Evolutionary conservation across 2,888 invertebrate species (phyloP).

Genomic region (Phania funesta): DNA sequence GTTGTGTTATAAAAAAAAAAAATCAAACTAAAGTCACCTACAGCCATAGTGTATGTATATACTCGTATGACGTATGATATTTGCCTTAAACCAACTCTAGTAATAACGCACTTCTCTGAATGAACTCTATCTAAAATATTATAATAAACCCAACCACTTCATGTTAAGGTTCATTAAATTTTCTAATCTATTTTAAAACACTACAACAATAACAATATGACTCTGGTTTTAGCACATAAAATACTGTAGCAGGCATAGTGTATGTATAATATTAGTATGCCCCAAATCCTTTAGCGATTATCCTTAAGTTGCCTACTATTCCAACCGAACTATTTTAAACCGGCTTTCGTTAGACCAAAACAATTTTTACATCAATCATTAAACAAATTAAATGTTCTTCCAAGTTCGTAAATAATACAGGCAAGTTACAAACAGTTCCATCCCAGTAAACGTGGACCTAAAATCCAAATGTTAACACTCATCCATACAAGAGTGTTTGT

Average conservation of each 20-base stretch:
- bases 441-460: no score
- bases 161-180: conserved; percentile 52
- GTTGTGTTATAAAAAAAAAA: conserved; percentile 23
- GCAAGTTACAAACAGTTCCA: no score
- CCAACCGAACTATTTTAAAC: not conserved
- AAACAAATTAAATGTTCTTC: not conserved
- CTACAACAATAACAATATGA: conserved; percentile 1
- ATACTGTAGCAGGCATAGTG: not conserved
- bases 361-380: not conserved
- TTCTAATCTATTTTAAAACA: conserved; percentile 43
- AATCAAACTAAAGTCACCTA: not conserved
- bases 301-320: not conserved
- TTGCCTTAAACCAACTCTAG: not conserved
- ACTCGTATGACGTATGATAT: not conserved
- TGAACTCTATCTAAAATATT: not conserved
- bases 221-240: not conserved
- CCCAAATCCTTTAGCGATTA: not conserved
- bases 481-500: not conserved
- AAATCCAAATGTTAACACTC: not conserved
- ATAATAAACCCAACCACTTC: conserved; percentile 39
- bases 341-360: not conserved
- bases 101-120: not conserved
- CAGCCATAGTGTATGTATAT: not conserved
- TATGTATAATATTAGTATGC: not conserved
- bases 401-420: no score